These are phyloP conservation scores for Eufriesea mexicana DNA, from an alignment of 1,140 invertebrate genomes.

Conservation along the genomic window DNA sequence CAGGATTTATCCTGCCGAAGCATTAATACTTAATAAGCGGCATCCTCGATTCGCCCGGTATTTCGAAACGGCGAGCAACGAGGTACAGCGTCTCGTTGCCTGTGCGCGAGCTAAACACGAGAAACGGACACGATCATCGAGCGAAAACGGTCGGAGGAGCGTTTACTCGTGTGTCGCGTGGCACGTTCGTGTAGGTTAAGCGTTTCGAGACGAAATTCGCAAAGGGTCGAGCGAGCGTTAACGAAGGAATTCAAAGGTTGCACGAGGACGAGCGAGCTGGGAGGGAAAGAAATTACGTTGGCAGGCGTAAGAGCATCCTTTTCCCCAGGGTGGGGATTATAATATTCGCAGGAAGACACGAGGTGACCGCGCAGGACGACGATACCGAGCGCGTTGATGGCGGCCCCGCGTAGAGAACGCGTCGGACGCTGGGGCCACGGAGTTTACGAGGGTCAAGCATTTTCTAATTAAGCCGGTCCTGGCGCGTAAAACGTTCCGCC, in stretches of 20 bases:
- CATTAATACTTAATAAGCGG: background rate
- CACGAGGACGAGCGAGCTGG: background rate
- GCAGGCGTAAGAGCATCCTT: slow-evolving; percentile 29
- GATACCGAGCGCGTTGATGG: slow-evolving; percentile 37
- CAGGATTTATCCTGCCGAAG: too few species aligned
- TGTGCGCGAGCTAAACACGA: background rate
- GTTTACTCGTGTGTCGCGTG: background rate
- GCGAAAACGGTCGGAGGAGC: slow-evolving; percentile 12
- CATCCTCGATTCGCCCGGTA: background rate
- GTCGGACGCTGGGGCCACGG: slow-evolving; percentile 14
- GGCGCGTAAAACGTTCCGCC: slow-evolving; percentile 68
- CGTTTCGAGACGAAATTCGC: slow-evolving; percentile 5
- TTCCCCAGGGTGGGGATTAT: slow-evolving; percentile 11
- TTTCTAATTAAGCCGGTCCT: slow-evolving; percentile 74
- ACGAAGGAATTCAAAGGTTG: slow-evolving; percentile 33
- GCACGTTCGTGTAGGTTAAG: background rate
- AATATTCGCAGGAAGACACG: slow-evolving; percentile 53
- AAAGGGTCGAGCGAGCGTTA: slow-evolving; percentile 10
- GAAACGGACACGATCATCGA: background rate
- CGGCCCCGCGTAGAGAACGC: slow-evolving; percentile 14
- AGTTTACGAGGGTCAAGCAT: slow-evolving; percentile 73
- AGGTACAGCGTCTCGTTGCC: too few species aligned
- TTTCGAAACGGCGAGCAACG: background rate
- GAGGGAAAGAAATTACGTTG: slow-evolving; percentile 21
- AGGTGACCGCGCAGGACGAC: slow-evolving; percentile 28